phyloP scores from a whole-genome alignment of 2,888 invertebrate genomes.

The Dioctria linearis region DNA sequence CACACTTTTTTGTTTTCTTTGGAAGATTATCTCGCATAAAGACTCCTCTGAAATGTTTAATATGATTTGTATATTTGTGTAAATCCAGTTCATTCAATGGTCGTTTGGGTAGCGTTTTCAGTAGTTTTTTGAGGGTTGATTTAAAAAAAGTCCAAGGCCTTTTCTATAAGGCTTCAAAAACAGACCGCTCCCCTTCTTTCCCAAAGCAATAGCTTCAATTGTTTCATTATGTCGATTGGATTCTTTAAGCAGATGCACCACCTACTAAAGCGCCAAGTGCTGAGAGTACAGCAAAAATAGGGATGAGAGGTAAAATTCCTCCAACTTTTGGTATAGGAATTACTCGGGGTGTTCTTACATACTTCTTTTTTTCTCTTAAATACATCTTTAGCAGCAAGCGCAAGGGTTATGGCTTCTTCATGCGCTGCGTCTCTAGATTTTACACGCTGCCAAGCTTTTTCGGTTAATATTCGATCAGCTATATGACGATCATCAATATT shows the following conservation, averaged over 20 bases:
- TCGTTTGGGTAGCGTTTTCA: neutral
- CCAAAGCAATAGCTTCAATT: conserved; percentile 55
- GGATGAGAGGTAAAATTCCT: too few species aligned
- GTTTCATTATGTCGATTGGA: conserved; percentile 63
- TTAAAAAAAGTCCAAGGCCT: conserved; percentile 59
- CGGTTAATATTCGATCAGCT: too few species aligned
- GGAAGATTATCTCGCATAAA: neutral
- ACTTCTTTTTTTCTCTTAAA: too few species aligned
- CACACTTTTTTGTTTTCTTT: neutral
- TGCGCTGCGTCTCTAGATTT: neutral
- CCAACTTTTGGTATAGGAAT: too few species aligned
- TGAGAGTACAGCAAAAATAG: too few species aligned
- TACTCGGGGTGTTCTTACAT: too few species aligned
- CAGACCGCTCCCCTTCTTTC: too few species aligned
- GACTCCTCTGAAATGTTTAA: conserved; percentile 64
- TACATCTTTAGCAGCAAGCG: too few species aligned
- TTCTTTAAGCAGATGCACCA: conserved; percentile 64
- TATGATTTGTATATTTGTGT: conserved; percentile 61
- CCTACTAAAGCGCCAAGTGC: conserved; percentile 61
- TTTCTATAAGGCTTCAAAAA: too few species aligned
- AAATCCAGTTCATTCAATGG: conserved; percentile 61
- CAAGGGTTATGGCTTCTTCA: neutral
- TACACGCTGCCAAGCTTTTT: too few species aligned
- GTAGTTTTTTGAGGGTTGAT: conserved; percentile 60
- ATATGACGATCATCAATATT: too few species aligned